Evolutionary conservation across 2,113 vertebrate genomes (phyloP), one percentile per base, ranked within the genome.

Genomic region (Perccottus glenii): DNA sequence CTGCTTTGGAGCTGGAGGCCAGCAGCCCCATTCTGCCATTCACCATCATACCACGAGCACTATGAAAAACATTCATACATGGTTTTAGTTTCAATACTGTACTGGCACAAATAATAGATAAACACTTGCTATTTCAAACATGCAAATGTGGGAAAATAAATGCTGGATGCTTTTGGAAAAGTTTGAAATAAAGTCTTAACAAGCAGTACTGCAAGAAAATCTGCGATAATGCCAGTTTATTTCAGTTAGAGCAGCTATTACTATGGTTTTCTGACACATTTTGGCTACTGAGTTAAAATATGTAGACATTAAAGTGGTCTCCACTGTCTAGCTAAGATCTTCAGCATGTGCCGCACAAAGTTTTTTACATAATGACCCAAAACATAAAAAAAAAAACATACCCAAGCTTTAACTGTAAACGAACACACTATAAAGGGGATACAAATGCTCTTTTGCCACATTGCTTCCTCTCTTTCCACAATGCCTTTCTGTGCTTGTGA

Each of bases 21-120:
- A 99, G 96, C 93, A 96, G 96, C 85, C 98, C 97, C 0, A 92
- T 98, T 0, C 93, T 99, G 80, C 97, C 98, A 67, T 99, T 99
- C 73, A 98, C 96, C 85, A 95, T 98, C 87, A 97, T 99, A 51
- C 98, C 97, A 46, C 87, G 98, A 9, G 90, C 94, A 0, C 95
- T 99, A 82, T 98, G 94, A 98, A 36, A 79, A 27, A 70, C 53
- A n/a, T 58, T 47, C 42, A 52, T 19, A 62, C 45, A 60, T 8
- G 36, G 52, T 10, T n/a, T 55, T 5, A 38, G 38, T 10, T 50
- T 50, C 16, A 9, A 36, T 55, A 38, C 52, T 36, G 33, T 36
- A 38, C 12, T 8, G 9, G 52, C 52, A 36, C 52, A 55, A 55
- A 55, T 55, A 2, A 55, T 36, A 8, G 33, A 35, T n/a, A 4